These are phyloP conservation scores for Thaleichthys pacificus DNA, from an alignment of 2,797 vertebrate species.

Conservation along the genomic window DNA sequence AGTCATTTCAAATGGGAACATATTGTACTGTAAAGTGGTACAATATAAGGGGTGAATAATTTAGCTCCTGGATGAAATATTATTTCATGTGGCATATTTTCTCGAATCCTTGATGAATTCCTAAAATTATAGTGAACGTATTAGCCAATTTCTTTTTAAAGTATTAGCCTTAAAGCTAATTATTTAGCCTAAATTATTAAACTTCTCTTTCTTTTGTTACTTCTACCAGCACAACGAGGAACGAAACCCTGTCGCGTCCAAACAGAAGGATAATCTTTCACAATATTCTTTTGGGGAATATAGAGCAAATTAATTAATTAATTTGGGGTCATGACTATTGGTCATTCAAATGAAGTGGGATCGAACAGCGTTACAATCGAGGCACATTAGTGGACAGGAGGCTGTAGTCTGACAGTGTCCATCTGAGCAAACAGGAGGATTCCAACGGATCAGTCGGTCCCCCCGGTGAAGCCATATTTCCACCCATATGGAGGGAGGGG, in stretches of 20 bases:
- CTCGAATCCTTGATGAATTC: no score
- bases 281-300: constrained; percentile 33
- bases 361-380: constrained; percentile 40
- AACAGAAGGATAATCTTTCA: constrained; percentile 33
- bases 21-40: no score
- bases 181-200: no score
- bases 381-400: constrained; percentile 36
- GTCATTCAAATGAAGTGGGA: constrained; percentile 32
- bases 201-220: no score
- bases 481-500: constrained; percentile 34
- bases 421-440: constrained; percentile 72
- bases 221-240: background rate
- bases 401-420: constrained; percentile 51
- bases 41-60: no score
- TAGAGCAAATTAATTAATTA: background rate
- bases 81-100: no score
- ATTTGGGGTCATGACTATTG: background rate
- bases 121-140: no score
- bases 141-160: no score
- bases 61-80: no score
- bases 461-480: constrained; percentile 37
- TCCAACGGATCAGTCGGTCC: constrained; percentile 40
- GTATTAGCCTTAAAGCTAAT: no score
- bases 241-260: constrained; percentile 8
- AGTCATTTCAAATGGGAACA: no score